Conservation (phyloP, 2,888 invertebrate species). For the Heteromurus nitidus region DNA sequence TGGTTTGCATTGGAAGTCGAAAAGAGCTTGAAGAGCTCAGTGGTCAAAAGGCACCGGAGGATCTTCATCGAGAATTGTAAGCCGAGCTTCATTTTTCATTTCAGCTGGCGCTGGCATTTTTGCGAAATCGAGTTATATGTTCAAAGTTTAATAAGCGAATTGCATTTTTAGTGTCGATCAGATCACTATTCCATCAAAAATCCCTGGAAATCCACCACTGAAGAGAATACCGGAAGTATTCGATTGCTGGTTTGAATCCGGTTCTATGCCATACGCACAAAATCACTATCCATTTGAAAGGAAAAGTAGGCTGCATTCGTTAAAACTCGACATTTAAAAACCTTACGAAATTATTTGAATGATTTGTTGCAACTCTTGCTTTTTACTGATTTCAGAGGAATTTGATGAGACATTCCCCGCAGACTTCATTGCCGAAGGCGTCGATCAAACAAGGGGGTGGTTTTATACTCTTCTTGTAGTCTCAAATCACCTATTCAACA, state of each 20-base stretch:
- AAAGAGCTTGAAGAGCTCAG: constrained; percentile 90
- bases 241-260: constrained; percentile 99
- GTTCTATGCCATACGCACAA: constrained; percentile 99
- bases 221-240: constrained; percentile 94
- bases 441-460: constrained; percentile 98
- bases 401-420: constrained; percentile 96
- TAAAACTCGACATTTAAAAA: not conserved
- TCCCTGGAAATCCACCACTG: constrained; percentile 88
- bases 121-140: too few species aligned
- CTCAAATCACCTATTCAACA: constrained; percentile 95
- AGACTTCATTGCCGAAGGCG: constrained; percentile 99
- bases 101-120: too few species aligned
- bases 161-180: constrained; percentile 85
- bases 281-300: constrained; percentile 97
- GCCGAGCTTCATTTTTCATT: constrained; percentile 7
- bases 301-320: constrained; percentile 74
- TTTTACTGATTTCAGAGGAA: constrained; percentile 79
- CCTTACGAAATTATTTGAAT: not conserved
- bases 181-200: constrained; percentile 91
- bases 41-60: constrained; percentile 85
- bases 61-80: constrained; percentile 92
- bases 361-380: too few species aligned
- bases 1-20: constrained; percentile 96
- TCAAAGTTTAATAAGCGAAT: too few species aligned
- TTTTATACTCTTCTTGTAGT: constrained; percentile 98